Evolutionary conservation across 2,888 invertebrate genomes (phyloP), one percentile per base, ranked within the genome.

Genomic region (Asteroscopus sphinx): DNA sequence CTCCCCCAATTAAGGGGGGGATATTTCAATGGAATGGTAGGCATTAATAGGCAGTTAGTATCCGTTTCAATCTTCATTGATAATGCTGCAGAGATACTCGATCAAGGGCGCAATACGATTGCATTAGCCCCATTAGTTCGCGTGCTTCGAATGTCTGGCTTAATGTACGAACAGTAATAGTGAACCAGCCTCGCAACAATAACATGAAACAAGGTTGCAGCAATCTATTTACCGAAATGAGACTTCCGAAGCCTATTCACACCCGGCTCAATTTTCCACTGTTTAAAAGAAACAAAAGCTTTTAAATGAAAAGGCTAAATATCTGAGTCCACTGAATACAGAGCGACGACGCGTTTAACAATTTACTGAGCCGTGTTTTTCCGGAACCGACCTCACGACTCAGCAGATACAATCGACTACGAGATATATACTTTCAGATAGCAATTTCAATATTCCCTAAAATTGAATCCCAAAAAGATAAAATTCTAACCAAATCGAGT

Each of bases 401-500:
- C 45, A 3, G 42, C 25, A 41, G 46, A 75, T 62, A 60, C 40
- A 42, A 60, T 66, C 37, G 16, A 67, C 37, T 53, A 25, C 33
- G 70, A 65, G 55, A 68, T 68, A 65, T 62, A 41, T 70, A 64
- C 68, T 76, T 77, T 61, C 52, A 64, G 70, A 76, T 67, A 73
- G 67, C 61, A 61, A 76, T 83, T 82, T 80, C 79, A 81, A 81
- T 82, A 81, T 80, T 78, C 73, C 70, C 77, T 69, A 74, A 84
- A 85, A 85, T 81, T 83, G 76, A 78, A 81, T 79, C 74, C 68
- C 73, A 68, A 76, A 77, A 76, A 79, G 80, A 83, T 85, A 83
- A 85, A 85, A 82, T 77, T 82, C 70, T 57, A 67, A 75, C 76
- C 75, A 81, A 90, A 86, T 85, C 85, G 85, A 81, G 60, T 80